phyloP scores from a whole-genome alignment of 2,888 invertebrate genomes.

The Artemia sp. region DNA sequence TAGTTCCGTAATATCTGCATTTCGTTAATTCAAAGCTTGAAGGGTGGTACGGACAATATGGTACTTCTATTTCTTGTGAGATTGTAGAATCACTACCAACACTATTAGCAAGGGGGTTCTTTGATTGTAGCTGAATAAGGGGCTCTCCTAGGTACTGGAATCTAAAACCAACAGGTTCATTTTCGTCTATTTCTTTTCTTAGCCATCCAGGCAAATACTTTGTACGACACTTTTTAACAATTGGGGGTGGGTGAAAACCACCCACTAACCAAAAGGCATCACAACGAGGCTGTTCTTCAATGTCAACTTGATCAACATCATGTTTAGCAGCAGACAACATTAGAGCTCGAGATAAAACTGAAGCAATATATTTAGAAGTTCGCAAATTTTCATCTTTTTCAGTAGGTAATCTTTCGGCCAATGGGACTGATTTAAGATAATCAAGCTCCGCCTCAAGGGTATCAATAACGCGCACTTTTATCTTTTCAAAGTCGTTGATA shows the following conservation, averaged over 20 bases:
- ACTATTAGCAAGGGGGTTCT: slow-evolving; percentile 48
- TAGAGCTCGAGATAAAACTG: slow-evolving; percentile 12
- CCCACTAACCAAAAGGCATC: slow-evolving; percentile 75
- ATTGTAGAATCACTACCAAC: slow-evolving; percentile 27
- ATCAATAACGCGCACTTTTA: not conserved
- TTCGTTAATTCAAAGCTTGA: slow-evolving; percentile 41
- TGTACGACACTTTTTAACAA: slow-evolving; percentile 29
- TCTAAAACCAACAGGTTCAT: slow-evolving; percentile 32
- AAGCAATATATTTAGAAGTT: not conserved
- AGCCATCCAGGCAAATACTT: slow-evolving; percentile 18
- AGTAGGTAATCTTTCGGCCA: not conserved
- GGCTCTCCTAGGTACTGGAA: slow-evolving; percentile 55
- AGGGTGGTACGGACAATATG: slow-evolving; percentile 38
- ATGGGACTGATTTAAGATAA: not conserved
- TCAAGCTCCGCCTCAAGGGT: slow-evolving; percentile 8
- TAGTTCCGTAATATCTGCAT: slow-evolving; percentile 46
- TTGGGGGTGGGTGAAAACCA: slow-evolving; percentile 44
- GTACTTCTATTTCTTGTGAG: slow-evolving; percentile 25
- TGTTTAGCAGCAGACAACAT: slow-evolving; percentile 13
- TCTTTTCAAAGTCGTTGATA: slow-evolving; percentile 12
- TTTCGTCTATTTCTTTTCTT: slow-evolving; percentile 18
- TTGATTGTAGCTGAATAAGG: slow-evolving; percentile 48
- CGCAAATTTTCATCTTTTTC: not conserved
- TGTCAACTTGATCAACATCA: slow-evolving; percentile 34
- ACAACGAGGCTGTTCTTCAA: slow-evolving; percentile 57